Base-by-base conservation (phyloP, 2,888 invertebrate genomes). In the Cheilosia soror region DNA sequence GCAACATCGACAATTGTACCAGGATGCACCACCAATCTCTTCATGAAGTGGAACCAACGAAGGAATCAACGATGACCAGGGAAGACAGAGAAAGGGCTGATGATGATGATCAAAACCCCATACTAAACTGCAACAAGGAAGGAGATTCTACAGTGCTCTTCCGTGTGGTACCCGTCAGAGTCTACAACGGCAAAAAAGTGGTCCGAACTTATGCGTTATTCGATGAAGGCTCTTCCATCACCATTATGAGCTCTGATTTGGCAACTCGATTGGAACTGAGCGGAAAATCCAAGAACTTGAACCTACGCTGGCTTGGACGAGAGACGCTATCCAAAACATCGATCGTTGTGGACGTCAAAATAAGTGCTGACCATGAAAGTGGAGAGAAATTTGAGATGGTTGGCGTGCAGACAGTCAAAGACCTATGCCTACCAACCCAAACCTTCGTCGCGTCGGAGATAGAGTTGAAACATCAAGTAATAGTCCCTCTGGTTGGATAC, bases 221-320 rank as follows among this genome's bases (percentile, higher is more conserved):
- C 4, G 77, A 83, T 47, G 76, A 57, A 20, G 55, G 55, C 15
- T 83, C 83, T 9, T 80, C 76, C 25, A 55, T 79, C n/a, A 86
- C 76, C 4, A 53, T 86, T 7, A 72, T 81, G 15, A 77, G 60
- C 37, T 40, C 40, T 20, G 27, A 47, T 20, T 20, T 86, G 4
- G 40, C 72, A 13, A 31, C 55, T 6, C 37, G 68, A 20, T 42
- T 82, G 15, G 60, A 57, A n/a, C 13, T 82, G 11, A 66, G 33
- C 20, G 82, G 87, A 9, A 57, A 77, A 37, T 49, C 37, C 7
- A 66, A 73, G 5, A 13, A 62, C 5, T 62, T 87, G 9, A 81
- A 51, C 9, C 57, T 85, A 3, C 40, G 13, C 9, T 40, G 40
- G 40, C 13, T 40, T 40, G 40, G 15, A 58, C 75, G 65, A n/a